Conservation (phyloP, 2,113 vertebrate species). For the Sorex araneus region DNA sequence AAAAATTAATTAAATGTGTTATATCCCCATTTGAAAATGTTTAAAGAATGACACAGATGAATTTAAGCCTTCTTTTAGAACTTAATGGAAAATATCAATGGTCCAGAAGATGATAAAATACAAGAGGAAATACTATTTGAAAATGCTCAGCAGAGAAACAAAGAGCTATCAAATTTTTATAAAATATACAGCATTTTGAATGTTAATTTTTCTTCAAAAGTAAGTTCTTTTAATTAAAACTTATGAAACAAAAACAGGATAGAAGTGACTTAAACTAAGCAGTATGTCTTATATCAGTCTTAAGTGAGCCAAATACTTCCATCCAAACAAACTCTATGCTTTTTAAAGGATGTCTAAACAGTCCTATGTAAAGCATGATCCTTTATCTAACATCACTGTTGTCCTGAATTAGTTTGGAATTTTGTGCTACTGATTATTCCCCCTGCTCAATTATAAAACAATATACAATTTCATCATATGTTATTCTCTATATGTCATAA, state of each 20-base stretch:
- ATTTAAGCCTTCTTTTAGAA: background rate
- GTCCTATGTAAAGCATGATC: too few species aligned
- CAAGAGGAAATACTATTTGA: background rate
- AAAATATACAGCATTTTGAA: slow-evolving; percentile 31
- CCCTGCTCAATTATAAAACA: too few species aligned
- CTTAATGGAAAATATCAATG: slow-evolving; percentile 15
- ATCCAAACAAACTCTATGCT: slow-evolving; percentile 5
- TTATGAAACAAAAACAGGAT: background rate
- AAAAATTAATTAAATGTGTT: slow-evolving; percentile 55
- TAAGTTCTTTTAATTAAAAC: slow-evolving; percentile 42
- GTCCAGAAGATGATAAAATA: slow-evolving; percentile 49
- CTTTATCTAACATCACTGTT: too few species aligned
- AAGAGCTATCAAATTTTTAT: slow-evolving; percentile 36
- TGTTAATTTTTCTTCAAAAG: slow-evolving; percentile 11
- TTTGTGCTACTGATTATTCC: too few species aligned
- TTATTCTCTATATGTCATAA: too few species aligned
- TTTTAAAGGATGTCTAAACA: background rate
- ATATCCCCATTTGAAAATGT: slow-evolving; percentile 29
- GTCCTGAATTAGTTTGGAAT: too few species aligned
- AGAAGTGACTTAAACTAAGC: background rate
- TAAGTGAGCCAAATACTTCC: background rate
- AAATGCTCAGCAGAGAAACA: background rate
- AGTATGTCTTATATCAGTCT: background rate
- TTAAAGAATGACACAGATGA: background rate
- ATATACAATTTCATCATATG: too few species aligned